Evolutionary conservation across 2,888 invertebrate species (phyloP), one percentile per base, ranked within the genome.

Genomic region (Chouioia cunea): DNA sequence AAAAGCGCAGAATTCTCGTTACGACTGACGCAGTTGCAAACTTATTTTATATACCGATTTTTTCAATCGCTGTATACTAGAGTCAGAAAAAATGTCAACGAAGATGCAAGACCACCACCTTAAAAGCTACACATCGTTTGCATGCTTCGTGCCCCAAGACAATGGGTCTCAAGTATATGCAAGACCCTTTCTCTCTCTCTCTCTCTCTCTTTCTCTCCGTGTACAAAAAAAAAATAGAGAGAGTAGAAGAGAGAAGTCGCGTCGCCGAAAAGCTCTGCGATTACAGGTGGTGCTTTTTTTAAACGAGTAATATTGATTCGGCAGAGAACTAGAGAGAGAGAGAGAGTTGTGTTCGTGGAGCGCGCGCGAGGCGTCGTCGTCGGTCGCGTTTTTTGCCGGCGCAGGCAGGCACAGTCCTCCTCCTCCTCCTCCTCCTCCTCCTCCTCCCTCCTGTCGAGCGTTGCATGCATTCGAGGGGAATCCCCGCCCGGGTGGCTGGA

Each of bases 261-360:
- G 48, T 22, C 20, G 23, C 15, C 52, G 47, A 18, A 50, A 59
- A 47, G 73, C 73, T 27, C 27, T 27, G 76, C 74, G 77, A 77
- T 77, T 77, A 77, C 77, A 77, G 77, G 76, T 76, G 77, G 76
- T 76, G 73, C 80, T 83, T 83, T 83, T 79, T 86, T 85, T 82
- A 83, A 81, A 82, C 82, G 84, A 84, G 83, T 83, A 82, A 84
- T 86, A 85, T 86, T 85, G 85, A 85, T 84, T 85, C 82, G 85
- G 85, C 82, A 82, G 84, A 83, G 82, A 80, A 81, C 80, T 81
- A 50, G 53, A 18, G 47, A 12, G 20, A 59, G 16, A 22, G 46
- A 27, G 27, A 27, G 27, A 27, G 27, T 6, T 27, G 27, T 27
- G 27, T 27, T 27, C 27, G 27, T 27, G 27, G 27, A 27, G 27